A percentile compares a stretch with the other conserved stretches of the same genome.
These are phyloP conservation scores for Hylyphantes graminicola DNA, from an alignment of 1,140 invertebrate genomes.

Conservation along the genomic window DNA sequence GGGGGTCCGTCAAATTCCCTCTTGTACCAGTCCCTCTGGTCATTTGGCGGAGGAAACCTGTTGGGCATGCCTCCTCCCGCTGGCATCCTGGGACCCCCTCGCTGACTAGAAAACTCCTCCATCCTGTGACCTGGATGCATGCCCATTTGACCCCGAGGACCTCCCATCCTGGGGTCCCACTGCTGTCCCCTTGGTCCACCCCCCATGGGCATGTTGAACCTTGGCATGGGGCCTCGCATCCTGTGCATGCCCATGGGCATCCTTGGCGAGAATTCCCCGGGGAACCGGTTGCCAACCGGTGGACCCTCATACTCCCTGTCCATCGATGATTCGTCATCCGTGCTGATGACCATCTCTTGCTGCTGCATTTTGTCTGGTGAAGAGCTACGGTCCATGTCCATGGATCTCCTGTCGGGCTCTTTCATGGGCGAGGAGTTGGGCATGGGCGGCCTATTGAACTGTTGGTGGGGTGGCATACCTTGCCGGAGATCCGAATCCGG, in stretches of 20 bases:
- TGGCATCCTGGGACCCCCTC: constrained; percentile 10
- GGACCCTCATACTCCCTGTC: constrained; percentile 19
- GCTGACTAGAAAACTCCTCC: constrained; percentile 1
- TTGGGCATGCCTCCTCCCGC: too few species aligned
- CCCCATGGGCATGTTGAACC: background rate
- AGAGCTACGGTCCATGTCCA: constrained; percentile 22
- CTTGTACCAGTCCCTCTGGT: constrained; percentile 31
- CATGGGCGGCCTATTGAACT: background rate
- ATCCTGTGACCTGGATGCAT: constrained; percentile 42
- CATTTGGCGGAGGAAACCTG: constrained; percentile 10
- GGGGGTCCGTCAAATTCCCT: constrained; percentile 38
- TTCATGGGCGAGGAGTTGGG: constrained; percentile 10
- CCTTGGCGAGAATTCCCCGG: constrained; percentile 34
- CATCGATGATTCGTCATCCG: constrained; percentile 54
- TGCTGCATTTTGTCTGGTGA: constrained; percentile 33
- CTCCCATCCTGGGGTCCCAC: constrained; percentile 18
- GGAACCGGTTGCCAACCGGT: constrained; percentile 33
- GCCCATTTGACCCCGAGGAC: constrained; percentile 23
- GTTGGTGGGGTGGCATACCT: constrained; percentile 24
- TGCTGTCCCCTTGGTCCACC: constrained; percentile 21
- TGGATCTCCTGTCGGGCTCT: background rate
- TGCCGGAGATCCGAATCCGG: constrained; percentile 29
- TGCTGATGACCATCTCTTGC: constrained; percentile 52
- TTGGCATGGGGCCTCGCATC: constrained; percentile 13
- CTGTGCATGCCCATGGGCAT: constrained; percentile 39